A percentile compares a stretch with the other conserved stretches of the same genome.
Conservation (phyloP, 2,797 vertebrate genomes). For the Malacoraja senta region DNA sequence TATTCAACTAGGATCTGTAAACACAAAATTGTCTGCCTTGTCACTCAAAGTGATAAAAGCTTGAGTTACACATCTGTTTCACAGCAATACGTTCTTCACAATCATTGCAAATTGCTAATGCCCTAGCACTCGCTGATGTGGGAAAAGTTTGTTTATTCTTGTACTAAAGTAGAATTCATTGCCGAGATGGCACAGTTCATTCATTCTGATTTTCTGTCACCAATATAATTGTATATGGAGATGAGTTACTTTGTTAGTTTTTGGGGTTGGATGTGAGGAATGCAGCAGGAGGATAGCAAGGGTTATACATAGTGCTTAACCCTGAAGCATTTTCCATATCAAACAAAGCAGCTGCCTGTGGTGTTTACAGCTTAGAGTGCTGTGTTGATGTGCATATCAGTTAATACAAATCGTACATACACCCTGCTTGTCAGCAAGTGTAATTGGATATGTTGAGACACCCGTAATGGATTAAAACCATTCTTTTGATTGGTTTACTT, state of each 20-base stretch:
- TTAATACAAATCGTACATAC: slow-evolving; percentile 33
- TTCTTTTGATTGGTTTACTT: slow-evolving; percentile 28
- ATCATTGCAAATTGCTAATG: slow-evolving; percentile 53
- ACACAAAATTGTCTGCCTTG: slow-evolving; percentile 54
- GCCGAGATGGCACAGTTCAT: slow-evolving; percentile 50
- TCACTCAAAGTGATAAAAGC: slow-evolving; percentile 58
- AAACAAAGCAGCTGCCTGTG: slow-evolving; percentile 26
- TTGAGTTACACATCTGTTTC: slow-evolving; percentile 58
- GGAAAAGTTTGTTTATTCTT: slow-evolving; percentile 58
- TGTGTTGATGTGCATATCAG: slow-evolving; percentile 31
- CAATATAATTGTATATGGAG: slow-evolving; percentile 48
- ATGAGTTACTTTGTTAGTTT: slow-evolving; percentile 53
- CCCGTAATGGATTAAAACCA: slow-evolving; percentile 12
- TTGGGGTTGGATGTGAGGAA: slow-evolving; percentile 39
- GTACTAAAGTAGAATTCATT: slow-evolving; percentile 50
- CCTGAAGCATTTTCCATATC: slow-evolving; percentile 42
- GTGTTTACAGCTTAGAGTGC: slow-evolving; percentile 39
- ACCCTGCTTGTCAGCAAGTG: slow-evolving; percentile 31
- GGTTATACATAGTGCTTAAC: slow-evolving; percentile 39
- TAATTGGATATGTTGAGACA: slow-evolving; percentile 17
- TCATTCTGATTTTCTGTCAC: slow-evolving; percentile 52
- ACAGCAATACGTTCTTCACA: slow-evolving; percentile 55
- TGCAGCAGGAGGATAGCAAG: not conserved
- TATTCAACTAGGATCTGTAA: slow-evolving; percentile 55
- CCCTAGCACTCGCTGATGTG: slow-evolving; percentile 49